A percentile compares a stretch with the other conserved stretches of the same genome.
These are phyloP conservation scores for Pteruthius melanotis DNA, from an alignment of 2,113 vertebrate genomes.

Conservation along the genomic window DNA sequence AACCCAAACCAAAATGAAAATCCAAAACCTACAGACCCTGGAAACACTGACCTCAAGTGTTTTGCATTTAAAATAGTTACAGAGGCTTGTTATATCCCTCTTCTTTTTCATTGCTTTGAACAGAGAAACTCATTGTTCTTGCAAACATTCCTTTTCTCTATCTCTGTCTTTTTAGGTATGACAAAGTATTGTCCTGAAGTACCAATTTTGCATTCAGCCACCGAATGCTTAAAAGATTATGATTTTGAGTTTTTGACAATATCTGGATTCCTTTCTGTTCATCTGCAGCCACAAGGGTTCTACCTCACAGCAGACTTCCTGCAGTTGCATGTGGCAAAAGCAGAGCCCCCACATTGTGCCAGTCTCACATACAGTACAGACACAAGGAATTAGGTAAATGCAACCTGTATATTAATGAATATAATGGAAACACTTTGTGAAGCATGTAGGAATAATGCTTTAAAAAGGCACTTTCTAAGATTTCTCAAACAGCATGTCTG, in stretches of 20 bases:
- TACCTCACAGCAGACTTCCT: neutral
- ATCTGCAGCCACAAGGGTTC: neutral
- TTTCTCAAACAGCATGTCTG: neutral
- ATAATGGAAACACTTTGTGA: neutral
- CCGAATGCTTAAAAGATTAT: neutral
- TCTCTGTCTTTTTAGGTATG: neutral
- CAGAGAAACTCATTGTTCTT: neutral
- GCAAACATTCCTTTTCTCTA: neutral
- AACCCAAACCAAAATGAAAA: neutral
- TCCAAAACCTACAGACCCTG: neutral
- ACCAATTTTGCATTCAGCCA: neutral
- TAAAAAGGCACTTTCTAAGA: neutral
- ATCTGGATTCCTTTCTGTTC: neutral
- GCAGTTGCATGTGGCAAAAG: neutral
- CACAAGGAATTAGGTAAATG: neutral
- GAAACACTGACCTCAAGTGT: neutral
- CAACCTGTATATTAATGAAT: neutral
- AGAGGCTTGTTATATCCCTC: neutral
- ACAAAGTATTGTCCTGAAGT: neutral
- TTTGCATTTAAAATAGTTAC: neutral
- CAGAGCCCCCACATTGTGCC: accelerated
- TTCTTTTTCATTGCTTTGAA: neutral
- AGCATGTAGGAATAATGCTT: neutral
- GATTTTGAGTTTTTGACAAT: neutral
- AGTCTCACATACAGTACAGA: neutral